These are phyloP conservation scores for Cheiracanthium punctorium DNA, from an alignment of 2,888 invertebrate species.

Conservation along the genomic window DNA sequence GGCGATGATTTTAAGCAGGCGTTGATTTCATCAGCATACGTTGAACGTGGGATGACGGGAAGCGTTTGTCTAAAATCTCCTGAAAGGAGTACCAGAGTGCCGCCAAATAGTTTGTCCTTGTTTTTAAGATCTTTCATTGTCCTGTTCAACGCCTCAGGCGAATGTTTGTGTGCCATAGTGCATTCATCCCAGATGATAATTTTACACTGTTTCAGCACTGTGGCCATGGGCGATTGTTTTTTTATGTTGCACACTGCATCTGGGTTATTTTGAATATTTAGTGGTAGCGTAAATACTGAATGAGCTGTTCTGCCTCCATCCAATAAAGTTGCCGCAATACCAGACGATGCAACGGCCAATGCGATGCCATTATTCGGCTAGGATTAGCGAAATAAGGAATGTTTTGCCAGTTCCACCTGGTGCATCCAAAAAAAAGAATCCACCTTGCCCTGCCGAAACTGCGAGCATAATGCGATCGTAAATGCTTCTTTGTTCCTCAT, in stretches of 20 bases:
- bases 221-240: neutral
- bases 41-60: too few relatives aligned
- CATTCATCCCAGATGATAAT: constrained; percentile 1
- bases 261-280: neutral
- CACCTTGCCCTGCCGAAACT: too few relatives aligned
- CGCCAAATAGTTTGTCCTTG: too few relatives aligned
- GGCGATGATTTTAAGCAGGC: too few relatives aligned
- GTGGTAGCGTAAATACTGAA: neutral
- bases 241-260: neutral
- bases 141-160: too few relatives aligned
- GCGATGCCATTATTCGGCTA: constrained; percentile 71
- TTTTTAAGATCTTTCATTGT: too few relatives aligned
- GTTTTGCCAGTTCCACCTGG: constrained; percentile 77
- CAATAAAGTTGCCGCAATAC: neutral
- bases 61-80: neutral
- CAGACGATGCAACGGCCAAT: neutral
- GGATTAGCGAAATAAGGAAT: constrained; percentile 75
- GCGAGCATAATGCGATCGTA: too few relatives aligned
- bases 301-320: neutral
- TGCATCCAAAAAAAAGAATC: constrained; percentile 74
- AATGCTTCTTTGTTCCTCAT: too few relatives aligned
- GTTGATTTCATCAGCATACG: too few relatives aligned
- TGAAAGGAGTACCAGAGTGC: neutral
- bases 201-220: neutral
- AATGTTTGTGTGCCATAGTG: neutral